Evolutionary conservation across 2,113 vertebrate species (phyloP).

Genomic region (Mus musculus): DNA sequence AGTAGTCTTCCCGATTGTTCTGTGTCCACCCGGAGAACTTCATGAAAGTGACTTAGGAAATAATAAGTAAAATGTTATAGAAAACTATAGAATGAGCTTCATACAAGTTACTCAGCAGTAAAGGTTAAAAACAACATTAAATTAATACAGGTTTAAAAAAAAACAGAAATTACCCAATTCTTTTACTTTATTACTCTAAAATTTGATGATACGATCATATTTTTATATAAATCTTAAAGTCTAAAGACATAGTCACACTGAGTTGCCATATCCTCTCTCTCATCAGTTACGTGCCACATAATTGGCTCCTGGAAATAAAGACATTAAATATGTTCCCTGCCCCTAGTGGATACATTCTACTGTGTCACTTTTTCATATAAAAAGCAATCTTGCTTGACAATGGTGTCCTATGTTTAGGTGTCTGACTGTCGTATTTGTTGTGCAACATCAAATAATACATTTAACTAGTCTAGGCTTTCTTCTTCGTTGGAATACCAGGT

Average conservation of each 20-base stretch:
- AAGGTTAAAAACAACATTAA: slow-evolving; percentile 25
- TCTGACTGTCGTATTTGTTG: neutral
- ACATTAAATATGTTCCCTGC: neutral
- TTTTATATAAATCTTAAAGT: neutral
- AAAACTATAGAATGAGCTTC: neutral
- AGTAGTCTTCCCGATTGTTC: neutral
- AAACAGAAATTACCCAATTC: neutral
- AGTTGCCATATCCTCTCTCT: neutral
- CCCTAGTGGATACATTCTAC: neutral
- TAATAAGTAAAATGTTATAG: neutral
- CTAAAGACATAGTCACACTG: neutral
- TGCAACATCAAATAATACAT: neutral
- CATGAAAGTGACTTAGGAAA: neutral
- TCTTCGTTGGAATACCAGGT: neutral
- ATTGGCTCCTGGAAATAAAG: neutral
- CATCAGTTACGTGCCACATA: neutral
- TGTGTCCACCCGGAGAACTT: neutral
- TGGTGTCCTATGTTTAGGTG: neutral
- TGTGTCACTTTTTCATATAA: neutral
- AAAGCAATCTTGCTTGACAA: neutral
- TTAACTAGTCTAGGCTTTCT: neutral
- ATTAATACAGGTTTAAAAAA: neutral
- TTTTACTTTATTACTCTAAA: slow-evolving; percentile 7
- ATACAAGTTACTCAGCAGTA: slow-evolving; percentile 29
- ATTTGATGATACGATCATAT: neutral